These are phyloP conservation scores for Ammodytes dubius DNA, from an alignment of 2,113 vertebrate species.

Conservation along the genomic window DNA sequence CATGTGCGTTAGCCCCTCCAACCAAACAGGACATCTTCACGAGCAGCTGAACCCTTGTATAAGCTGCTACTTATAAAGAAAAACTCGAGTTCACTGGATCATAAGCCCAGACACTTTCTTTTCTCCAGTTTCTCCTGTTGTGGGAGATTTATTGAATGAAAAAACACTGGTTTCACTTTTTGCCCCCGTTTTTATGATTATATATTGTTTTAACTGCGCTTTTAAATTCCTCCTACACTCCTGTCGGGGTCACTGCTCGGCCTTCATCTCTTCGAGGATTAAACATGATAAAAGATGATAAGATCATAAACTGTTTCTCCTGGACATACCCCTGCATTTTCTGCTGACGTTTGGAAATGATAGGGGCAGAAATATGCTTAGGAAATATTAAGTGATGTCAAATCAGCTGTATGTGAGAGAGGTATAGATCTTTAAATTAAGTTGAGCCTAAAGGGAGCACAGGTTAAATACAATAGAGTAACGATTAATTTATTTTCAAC, in stretches of 20 bases:
- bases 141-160: conserved; percentile 80
- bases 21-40: conserved; percentile 50
- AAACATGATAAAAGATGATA: conserved; percentile 62
- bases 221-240: conserved; percentile 73
- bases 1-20: conserved; percentile 39
- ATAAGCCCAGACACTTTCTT: conserved; percentile 54
- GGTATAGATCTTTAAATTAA: background rate
- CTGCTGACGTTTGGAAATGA: conserved; percentile 26
- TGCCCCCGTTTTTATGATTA: conserved; percentile 70
- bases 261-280: conserved; percentile 52
- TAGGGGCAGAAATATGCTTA: conserved; percentile 3
- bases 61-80: conserved; percentile 69
- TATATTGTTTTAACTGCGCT: conserved; percentile 71
- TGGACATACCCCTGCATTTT: conserved; percentile 47
- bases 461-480: background rate
- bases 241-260: conserved; percentile 55
- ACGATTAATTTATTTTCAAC: background rate
- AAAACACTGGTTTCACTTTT: conserved; percentile 68
- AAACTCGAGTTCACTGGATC: conserved; percentile 58
- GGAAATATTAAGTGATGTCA: background rate
- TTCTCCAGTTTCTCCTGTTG: conserved; percentile 59
- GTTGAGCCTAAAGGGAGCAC: background rate
- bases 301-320: conserved; percentile 59
- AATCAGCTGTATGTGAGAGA: background rate
- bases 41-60: conserved; percentile 69